A percentile compares a stretch with the other conserved stretches of the same genome.
These are phyloP conservation scores for Rhopalosiphum padi DNA, from an alignment of 1,140 invertebrate genomes.

Conservation along the genomic window DNA sequence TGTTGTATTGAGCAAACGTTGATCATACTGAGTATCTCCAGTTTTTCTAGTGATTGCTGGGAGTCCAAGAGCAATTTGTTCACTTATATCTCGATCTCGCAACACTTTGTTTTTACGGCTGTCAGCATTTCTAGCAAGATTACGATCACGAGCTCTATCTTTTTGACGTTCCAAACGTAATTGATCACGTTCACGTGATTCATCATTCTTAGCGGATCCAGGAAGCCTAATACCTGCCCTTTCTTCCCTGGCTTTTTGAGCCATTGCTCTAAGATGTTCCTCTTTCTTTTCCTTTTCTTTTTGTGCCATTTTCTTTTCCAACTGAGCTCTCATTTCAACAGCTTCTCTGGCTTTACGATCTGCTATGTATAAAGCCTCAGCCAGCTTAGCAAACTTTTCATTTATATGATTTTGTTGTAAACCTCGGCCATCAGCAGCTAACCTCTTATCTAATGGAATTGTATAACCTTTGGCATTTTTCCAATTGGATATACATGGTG, in stretches of 20 bases:
- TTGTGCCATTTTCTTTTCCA: slow-evolving; percentile 95
- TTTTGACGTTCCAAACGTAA: slow-evolving; percentile 89
- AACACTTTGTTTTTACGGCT: slow-evolving; percentile 79
- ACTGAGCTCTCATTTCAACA: slow-evolving; percentile 93
- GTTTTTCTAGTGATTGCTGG: slow-evolving; percentile 80
- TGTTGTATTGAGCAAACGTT: slow-evolving; percentile 92
- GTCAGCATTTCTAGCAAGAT: slow-evolving; percentile 84
- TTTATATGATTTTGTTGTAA: slow-evolving; percentile 97
- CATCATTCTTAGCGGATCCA: slow-evolving; percentile 69
- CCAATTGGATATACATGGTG: slow-evolving; percentile 99
- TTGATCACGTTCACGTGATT: slow-evolving; percentile 89
- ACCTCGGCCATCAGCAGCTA: slow-evolving; percentile 97
- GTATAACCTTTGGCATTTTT: slow-evolving; percentile 99
- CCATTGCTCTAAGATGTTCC: slow-evolving; percentile 89
- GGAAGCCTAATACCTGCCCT: slow-evolving; percentile 80
- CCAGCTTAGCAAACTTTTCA: slow-evolving; percentile 98
- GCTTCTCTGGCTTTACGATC: slow-evolving; percentile 97
- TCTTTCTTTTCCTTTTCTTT: slow-evolving; percentile 99
- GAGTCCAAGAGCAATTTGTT: slow-evolving; percentile 96
- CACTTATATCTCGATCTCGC: slow-evolving; percentile 95
- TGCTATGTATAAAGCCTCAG: slow-evolving; percentile 97
- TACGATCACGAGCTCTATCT: slow-evolving; percentile 90
- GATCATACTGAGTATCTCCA: slow-evolving; percentile 92
- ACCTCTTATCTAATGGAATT: slow-evolving; percentile 96
- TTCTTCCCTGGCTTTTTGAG: slow-evolving; percentile 94